Evolutionary conservation across 1,140 invertebrate genomes (phyloP).

Genomic region (Diprion similis): DNA sequence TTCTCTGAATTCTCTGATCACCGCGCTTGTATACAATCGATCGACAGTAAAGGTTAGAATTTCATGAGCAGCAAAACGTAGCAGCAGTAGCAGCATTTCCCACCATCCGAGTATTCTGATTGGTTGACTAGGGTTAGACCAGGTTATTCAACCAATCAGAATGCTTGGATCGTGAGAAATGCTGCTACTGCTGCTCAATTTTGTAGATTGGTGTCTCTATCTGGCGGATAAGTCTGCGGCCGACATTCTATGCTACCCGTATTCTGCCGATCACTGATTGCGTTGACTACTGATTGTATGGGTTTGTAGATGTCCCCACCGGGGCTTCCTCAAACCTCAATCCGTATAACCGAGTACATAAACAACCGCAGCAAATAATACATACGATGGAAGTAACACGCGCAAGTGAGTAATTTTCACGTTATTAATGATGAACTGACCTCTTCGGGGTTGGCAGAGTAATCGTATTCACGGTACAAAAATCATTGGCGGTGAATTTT

Average conservation of each 20-base stretch:
- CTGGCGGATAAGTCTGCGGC: neutral
- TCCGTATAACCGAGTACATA: neutral
- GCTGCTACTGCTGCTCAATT: too few relatives aligned
- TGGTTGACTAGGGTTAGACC: too few relatives aligned
- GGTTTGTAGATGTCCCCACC: neutral
- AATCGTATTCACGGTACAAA: neutral
- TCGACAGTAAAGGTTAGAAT: too few relatives aligned
- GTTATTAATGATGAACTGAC: neutral
- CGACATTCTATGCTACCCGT: neutral
- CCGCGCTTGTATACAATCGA: too few relatives aligned
- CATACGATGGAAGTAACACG: slow-evolving; percentile 45
- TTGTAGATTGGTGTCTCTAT: too few relatives aligned
- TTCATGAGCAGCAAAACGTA: too few relatives aligned
- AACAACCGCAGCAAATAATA: neutral
- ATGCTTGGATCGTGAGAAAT: too few relatives aligned
- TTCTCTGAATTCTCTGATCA: too few relatives aligned
- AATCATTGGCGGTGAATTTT: neutral
- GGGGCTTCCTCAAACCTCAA: neutral
- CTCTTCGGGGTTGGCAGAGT: neutral
- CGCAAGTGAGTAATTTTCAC: slow-evolving; percentile 34
- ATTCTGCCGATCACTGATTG: neutral
- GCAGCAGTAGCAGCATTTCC: too few relatives aligned
- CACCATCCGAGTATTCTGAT: too few relatives aligned
- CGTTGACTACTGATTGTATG: neutral
- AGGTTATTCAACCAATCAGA: too few relatives aligned